A percentile compares a stretch with the other conserved stretches of the same genome.
Evolutionary conservation across 2,888 invertebrate genomes (phyloP).

Genomic region (Mechanitis messenoides): DNA sequence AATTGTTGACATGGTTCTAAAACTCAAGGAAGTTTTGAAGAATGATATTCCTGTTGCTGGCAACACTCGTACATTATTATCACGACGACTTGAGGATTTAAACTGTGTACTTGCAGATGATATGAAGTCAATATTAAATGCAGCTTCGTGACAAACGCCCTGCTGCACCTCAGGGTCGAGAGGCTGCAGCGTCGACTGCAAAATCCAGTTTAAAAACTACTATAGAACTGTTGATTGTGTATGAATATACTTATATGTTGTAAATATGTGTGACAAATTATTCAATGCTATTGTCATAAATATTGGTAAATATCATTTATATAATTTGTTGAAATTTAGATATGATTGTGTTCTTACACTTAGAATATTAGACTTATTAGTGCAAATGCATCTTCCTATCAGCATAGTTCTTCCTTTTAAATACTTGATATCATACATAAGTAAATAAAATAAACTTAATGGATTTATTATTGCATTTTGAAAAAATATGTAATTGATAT

Average conservation of each 20-base stretch:
- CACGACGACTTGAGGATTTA: constrained; percentile 85
- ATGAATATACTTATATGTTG: constrained; percentile 16
- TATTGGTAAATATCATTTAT: not conserved
- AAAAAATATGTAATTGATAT: too few relatives aligned
- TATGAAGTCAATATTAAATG: constrained; percentile 86
- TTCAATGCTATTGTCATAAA: not conserved
- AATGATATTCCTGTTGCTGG: constrained; percentile 76
- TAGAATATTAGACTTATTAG: too few relatives aligned
- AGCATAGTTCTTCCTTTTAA: too few relatives aligned
- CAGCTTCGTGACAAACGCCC: constrained; percentile 72
- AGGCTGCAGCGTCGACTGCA: constrained; percentile 67
- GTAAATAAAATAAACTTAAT: too few relatives aligned
- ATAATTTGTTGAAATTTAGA: not conserved
- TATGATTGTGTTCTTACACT: not conserved
- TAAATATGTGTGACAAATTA: not conserved
- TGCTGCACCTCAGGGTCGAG: constrained; percentile 66
- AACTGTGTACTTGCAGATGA: constrained; percentile 91
- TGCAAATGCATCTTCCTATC: too few relatives aligned
- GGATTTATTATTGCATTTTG: too few relatives aligned
- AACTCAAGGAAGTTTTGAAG: constrained; percentile 92
- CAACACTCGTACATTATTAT: constrained; percentile 79
- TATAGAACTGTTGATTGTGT: constrained; percentile 49
- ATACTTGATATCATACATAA: too few relatives aligned
- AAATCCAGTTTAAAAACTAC: constrained; percentile 46
- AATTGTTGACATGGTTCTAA: constrained; percentile 97